Conservation (phyloP, 2,113 vertebrate species). For the Xyrauchen texanus region DNA sequence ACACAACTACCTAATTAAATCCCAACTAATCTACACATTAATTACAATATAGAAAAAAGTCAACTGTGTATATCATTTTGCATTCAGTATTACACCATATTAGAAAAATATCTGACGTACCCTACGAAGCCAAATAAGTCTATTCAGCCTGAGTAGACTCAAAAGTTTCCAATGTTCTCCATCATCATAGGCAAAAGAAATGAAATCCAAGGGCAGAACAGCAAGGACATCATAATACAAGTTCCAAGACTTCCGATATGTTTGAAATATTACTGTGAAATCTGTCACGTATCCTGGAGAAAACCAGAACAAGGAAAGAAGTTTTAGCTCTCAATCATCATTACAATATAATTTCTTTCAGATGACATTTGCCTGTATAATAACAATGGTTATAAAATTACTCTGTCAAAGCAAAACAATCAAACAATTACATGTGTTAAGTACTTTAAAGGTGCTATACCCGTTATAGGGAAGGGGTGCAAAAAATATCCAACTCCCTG, state of each 20-base stretch:
- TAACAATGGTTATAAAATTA: not conserved
- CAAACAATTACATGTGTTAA: not conserved
- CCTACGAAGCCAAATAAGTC: conserved; percentile 48
- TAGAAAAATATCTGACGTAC: conserved; percentile 1
- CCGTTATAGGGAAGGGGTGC: too few relatives aligned
- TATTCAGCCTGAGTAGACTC: conserved; percentile 23
- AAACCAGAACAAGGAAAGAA: not conserved
- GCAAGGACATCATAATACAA: conserved; percentile 45
- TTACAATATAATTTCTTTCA: not conserved
- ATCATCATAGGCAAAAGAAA: conserved; percentile 1
- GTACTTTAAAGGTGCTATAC: too few relatives aligned
- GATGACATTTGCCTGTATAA: too few relatives aligned
- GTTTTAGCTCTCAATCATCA: not conserved
- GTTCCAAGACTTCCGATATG: conserved; percentile 38
- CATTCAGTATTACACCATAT: not conserved
- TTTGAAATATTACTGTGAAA: conserved; percentile 25
- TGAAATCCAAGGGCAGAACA: conserved; percentile 39
- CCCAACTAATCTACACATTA: not conserved
- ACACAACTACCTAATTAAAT: not conserved
- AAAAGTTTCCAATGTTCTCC: conserved; percentile 21
- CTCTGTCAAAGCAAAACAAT: not conserved
- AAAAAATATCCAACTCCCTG: too few relatives aligned
- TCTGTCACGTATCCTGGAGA: conserved; percentile 34
- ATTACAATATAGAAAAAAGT: not conserved
- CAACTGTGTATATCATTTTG: not conserved